These are phyloP conservation scores for Salvelinus sp. DNA, from an alignment of 2,113 vertebrate genomes.

Conservation along the genomic window DNA sequence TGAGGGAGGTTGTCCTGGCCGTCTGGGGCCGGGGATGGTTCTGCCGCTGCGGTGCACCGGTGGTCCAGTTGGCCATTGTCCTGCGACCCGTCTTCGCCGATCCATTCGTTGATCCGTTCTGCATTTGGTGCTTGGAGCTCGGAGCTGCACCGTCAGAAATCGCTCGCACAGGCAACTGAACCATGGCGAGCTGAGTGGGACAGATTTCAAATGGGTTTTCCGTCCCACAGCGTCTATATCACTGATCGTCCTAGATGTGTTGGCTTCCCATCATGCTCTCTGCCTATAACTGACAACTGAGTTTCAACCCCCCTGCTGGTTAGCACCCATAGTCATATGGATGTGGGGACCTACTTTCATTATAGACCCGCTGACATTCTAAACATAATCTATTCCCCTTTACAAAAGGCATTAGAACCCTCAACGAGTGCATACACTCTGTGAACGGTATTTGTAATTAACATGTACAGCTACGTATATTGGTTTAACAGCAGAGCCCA, in stretches of 20 bases:
- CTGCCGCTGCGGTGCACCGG: constrained; percentile 46
- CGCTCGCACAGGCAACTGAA: constrained; percentile 65
- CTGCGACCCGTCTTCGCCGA: neutral
- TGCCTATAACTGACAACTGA: constrained; percentile 22
- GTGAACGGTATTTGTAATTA: constrained; percentile 59
- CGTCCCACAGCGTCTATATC: constrained; percentile 36
- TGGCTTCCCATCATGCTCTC: constrained; percentile 27
- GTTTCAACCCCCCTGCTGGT: constrained; percentile 18
- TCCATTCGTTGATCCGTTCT: constrained; percentile 40
- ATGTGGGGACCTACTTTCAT: constrained; percentile 47
- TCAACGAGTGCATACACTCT: constrained; percentile 42
- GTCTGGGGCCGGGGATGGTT: constrained; percentile 34
- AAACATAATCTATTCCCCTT: constrained; percentile 44
- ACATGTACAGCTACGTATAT: constrained; percentile 60
- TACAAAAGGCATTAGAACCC: constrained; percentile 52
- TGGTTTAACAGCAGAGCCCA: constrained; percentile 42
- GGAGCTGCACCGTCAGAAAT: constrained; percentile 57
- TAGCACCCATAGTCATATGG: constrained; percentile 29
- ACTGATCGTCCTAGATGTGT: constrained; percentile 57
- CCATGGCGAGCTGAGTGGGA: constrained; percentile 61
- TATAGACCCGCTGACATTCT: constrained; percentile 20
- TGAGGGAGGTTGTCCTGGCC: constrained; percentile 31
- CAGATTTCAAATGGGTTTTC: constrained; percentile 47
- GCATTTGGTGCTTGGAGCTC: constrained; percentile 61
- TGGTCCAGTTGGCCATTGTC: constrained; percentile 16